Percentiles rank a stretch among this genome's conserved stretches.
Evolutionary conservation across 1,140 invertebrate species (phyloP).

Genomic region (Gerris buenoi): DNA sequence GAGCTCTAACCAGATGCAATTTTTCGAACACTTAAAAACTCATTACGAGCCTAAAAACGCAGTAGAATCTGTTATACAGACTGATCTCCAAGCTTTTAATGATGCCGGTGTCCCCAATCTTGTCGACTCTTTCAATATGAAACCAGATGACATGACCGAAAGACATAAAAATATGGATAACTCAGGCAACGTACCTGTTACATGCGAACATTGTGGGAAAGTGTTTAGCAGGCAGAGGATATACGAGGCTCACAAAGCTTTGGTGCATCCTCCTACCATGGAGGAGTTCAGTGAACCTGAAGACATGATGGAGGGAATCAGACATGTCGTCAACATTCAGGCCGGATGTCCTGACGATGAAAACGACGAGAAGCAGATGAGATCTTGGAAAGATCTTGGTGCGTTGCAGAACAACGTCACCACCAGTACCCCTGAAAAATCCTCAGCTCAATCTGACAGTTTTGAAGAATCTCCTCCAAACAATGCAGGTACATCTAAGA

Average conservation of each 20-base stretch:
- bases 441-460: neutral
- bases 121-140: slow-evolving; percentile 11
- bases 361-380: slow-evolving; percentile 18
- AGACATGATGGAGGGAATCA: slow-evolving; percentile 66
- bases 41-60: slow-evolving; percentile 49
- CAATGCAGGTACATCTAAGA: neutral
- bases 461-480: neutral
- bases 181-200: too few species aligned
- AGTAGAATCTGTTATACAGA: neutral
- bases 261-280: slow-evolving; percentile 36
- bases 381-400: slow-evolving; percentile 1
- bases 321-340: slow-evolving; percentile 38
- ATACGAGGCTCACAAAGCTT: slow-evolving; percentile 43
- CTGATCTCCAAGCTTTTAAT: neutral
- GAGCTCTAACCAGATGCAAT: slow-evolving; percentile 51
- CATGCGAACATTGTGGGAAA: slow-evolving; percentile 42
- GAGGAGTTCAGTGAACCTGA: slow-evolving; percentile 65
- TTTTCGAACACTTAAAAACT: slow-evolving; percentile 62
- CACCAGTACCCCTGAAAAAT: neutral
- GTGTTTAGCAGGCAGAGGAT: slow-evolving; percentile 46
- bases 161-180: slow-evolving; percentile 7
- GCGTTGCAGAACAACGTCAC: neutral
- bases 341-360: slow-evolving; percentile 23
- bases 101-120: slow-evolving; percentile 3
- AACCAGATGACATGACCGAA: slow-evolving; percentile 6